These are phyloP conservation scores for Anadara kagoshimensis DNA, from an alignment of 1,140 invertebrate species.

Conservation along the genomic window DNA sequence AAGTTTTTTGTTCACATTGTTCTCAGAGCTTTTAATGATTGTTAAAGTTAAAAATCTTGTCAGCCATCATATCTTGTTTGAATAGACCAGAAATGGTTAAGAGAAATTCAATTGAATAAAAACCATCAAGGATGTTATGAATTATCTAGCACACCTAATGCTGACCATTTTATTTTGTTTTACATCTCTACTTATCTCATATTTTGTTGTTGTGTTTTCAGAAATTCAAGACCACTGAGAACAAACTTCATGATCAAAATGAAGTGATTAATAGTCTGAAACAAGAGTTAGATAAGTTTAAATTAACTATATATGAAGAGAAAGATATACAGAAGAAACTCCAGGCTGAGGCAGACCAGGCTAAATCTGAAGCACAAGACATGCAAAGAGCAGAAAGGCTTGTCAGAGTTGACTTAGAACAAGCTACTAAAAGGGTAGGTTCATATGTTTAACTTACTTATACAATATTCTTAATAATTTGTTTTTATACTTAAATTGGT, in stretches of 20 bases:
- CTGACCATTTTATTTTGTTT: too few relatives aligned
- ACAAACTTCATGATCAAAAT: constrained; percentile 64
- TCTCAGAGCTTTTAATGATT: too few relatives aligned
- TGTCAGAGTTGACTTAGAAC: constrained; percentile 71
- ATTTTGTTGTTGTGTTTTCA: constrained; percentile 32
- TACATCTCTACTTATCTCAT: too few relatives aligned
- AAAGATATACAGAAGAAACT: constrained; percentile 61
- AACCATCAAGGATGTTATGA: too few relatives aligned
- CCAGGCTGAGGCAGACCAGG: constrained; percentile 58
- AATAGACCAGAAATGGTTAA: too few relatives aligned
- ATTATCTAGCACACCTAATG: too few relatives aligned
- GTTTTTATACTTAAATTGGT: too few relatives aligned
- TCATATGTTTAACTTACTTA: neutral
- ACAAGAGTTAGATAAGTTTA: constrained; percentile 64
- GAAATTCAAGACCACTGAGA: constrained; percentile 71
- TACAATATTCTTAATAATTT: neutral
- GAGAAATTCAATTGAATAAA: too few relatives aligned
- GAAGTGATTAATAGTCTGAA: constrained; percentile 61
- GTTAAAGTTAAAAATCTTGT: too few relatives aligned
- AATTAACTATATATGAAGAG: constrained; percentile 55
- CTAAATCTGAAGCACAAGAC: constrained; percentile 63
- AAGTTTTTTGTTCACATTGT: too few relatives aligned
- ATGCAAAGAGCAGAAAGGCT: constrained; percentile 69
- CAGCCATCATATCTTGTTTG: too few relatives aligned
- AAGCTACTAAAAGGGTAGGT: constrained; percentile 65